phyloP scores from a whole-genome alignment of 2,888 invertebrate species.

The Geotrupes spiniger region DNA sequence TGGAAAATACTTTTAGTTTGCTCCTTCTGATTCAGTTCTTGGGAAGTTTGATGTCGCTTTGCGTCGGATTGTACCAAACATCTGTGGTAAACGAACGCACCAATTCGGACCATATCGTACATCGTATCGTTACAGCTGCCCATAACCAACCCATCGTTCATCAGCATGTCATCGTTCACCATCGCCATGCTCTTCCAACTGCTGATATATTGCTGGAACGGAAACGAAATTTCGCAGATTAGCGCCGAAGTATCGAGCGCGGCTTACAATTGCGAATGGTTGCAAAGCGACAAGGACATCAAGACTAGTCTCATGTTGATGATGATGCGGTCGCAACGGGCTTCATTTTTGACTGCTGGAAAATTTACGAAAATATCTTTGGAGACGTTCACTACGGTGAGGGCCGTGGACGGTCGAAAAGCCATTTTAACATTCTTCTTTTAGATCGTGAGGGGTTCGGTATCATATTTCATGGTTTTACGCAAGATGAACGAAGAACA shows the following conservation, averaged over 20 bases:
- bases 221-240: slow-evolving; percentile 30
- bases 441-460: slow-evolving; percentile 16
- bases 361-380: slow-evolving; percentile 54
- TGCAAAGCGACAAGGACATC: slow-evolving; percentile 27
- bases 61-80: slow-evolving; percentile 26
- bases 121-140: too few relatives aligned
- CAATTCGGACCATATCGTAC: too few relatives aligned
- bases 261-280: slow-evolving; percentile 33
- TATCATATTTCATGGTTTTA: slow-evolving; percentile 15
- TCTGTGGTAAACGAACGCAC: slow-evolving; percentile 26
- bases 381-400: slow-evolving; percentile 52
- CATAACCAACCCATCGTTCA: slow-evolving; percentile 10
- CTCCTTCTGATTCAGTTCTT: slow-evolving; percentile 24
- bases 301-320: slow-evolving; percentile 42
- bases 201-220: slow-evolving; percentile 31
- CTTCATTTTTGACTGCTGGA: slow-evolving; percentile 51
- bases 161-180: slow-evolving; percentile 27
- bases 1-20: slow-evolving; percentile 22
- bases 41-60: slow-evolving; percentile 19
- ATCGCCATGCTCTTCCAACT: slow-evolving; percentile 30
- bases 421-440: slow-evolving; percentile 11
- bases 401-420: too few relatives aligned
- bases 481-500: slow-evolving; percentile 3
- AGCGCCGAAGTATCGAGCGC: slow-evolving; percentile 31
- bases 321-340: slow-evolving; percentile 52